These are phyloP conservation scores for Peucedramus taeniatus DNA, from an alignment of 2,113 vertebrate species.

Conservation along the genomic window DNA sequence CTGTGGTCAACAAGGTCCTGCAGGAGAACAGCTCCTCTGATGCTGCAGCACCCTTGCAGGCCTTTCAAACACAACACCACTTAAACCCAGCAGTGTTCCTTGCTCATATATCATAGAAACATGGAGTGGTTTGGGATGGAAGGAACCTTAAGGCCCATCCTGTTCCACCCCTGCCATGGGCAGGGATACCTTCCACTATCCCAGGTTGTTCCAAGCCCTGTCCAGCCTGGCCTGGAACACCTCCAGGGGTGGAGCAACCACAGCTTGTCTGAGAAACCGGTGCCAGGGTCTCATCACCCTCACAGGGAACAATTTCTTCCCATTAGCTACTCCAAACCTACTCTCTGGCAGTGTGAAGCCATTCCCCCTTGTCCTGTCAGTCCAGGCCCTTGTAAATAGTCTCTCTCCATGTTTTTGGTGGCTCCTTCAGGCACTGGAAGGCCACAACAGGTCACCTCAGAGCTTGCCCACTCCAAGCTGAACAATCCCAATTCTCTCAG, in stretches of 20 bases:
- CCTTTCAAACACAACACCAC: neutral
- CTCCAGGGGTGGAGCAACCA: neutral
- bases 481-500: neutral
- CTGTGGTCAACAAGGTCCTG: fast-evolving
- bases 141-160: neutral
- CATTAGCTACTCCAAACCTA: no score
- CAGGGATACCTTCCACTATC: neutral
- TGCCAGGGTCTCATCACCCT: neutral
- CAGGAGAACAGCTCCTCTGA: neutral
- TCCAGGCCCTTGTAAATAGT: neutral
- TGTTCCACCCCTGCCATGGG: fast-evolving
- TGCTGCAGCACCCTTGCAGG: neutral
- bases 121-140: neutral
- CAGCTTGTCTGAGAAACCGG: neutral
- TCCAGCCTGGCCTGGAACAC: neutral
- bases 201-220: neutral
- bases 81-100: no score
- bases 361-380: neutral
- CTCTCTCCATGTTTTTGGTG: neutral
- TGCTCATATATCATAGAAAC: fast-evolving
- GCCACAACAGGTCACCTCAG: fast-evolving
- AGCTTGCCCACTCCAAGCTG: neutral
- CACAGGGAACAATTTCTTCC: neutral
- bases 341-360: neutral
- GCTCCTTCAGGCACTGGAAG: neutral